phyloP scores from a whole-genome alignment of 1,140 invertebrate genomes.

The Drosophila pandora region DNA sequence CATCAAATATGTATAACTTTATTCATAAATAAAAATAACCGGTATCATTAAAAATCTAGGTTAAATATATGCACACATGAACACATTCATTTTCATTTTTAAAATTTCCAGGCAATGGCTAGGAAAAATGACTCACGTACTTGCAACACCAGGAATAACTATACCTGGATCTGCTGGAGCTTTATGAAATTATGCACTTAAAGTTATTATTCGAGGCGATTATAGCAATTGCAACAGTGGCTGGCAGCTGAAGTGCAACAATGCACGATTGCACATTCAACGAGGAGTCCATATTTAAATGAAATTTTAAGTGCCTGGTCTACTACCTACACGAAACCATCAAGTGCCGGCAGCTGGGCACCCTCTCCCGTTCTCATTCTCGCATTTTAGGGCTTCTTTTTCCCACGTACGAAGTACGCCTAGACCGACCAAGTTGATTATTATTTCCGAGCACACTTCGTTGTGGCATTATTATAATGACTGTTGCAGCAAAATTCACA shows the following conservation, averaged over 20 bases:
- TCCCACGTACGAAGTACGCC: neutral
- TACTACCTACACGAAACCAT: constrained; percentile 26
- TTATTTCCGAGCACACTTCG: constrained; percentile 82
- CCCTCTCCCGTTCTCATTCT: neutral
- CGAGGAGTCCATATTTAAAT: constrained; percentile 74
- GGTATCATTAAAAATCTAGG: neutral
- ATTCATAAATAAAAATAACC: too few species aligned
- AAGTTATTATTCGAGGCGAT: constrained; percentile 77
- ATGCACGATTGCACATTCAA: constrained; percentile 76
- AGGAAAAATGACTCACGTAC: constrained; percentile 56
- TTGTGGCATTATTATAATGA: constrained; percentile 83
- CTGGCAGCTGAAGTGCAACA: constrained; percentile 38
- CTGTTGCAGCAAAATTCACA: constrained; percentile 83
- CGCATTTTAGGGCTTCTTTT: neutral
- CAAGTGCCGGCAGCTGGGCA: constrained; percentile 38
- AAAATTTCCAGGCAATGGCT: constrained; percentile 25
- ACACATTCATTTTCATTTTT: neutral
- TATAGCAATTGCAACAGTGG: constrained; percentile 60
- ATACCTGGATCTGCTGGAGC: constrained; percentile 37
- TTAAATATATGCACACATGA: neutral
- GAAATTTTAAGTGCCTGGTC: constrained; percentile 73
- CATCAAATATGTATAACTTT: too few species aligned
- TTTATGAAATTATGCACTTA: constrained; percentile 75
- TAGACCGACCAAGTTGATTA: constrained; percentile 54
- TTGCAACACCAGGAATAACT: constrained; percentile 19